Base-by-base conservation (phyloP, 2,797 vertebrate species). In the Gymnoscopelus microlampas region DNA sequence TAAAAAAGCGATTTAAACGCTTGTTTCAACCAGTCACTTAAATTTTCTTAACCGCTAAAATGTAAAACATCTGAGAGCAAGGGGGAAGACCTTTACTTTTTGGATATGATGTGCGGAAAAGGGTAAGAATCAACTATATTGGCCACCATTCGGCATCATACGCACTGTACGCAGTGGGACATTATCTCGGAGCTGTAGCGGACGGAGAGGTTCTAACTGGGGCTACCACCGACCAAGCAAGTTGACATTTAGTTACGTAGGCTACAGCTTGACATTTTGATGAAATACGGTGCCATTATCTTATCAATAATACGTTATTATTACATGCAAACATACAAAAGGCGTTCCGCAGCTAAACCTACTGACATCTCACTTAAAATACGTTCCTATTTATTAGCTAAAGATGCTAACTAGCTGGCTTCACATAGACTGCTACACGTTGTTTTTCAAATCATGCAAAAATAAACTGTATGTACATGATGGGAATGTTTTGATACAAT, bases 391-490 rank as follows among this genome's bases (percentile, higher is more conserved):
- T 71, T 64, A 63, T n/a, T 85, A 89, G 88, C 90, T 71, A 79
- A 2, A 53, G 2, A 53, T 76, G 89, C 88, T 90, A 91, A 79
- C 87, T 84, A 87, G 82, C 85, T 77, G 62, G 75, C 76, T 51
- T 50, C 48, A 15, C 15, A 32, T 72, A 66, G 80, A 82, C 64
- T 19, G 39, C 39, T 44, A 44, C 39, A 44, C 39, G 39, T 8
- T 44, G 2, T 1, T 39, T 7, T 44, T 8, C 60, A 53, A 75
- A 77, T 74, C 60, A 74, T 13, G 14, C 13, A 9, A 48, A 68
- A 77, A 71, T 59, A 44, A 51, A 56, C 60, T 12, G n/a, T 4
- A 63, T 72, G 79, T 7, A 59, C 51, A 32, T 6, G 12, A 32
- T 6, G 12, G 13, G 8, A 8, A 32, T 50, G 9, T 6, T n/a